Evolutionary conservation across 2,888 invertebrate species (phyloP).

Genomic region (Himalopsyche anomala): DNA sequence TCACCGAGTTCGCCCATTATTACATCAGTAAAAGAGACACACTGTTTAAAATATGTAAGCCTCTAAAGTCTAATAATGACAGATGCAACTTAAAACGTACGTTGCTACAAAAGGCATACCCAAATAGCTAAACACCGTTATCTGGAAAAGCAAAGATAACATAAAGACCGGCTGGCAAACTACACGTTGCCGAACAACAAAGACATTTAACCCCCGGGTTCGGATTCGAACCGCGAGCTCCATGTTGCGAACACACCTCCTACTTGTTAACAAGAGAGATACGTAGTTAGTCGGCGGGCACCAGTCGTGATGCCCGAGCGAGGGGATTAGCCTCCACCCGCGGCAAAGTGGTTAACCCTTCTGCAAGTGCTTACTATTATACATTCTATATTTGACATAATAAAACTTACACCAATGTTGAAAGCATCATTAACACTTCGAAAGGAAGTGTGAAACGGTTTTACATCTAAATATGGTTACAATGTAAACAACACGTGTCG

Average conservation of each 20-base stretch:
- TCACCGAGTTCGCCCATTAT: too few species aligned
- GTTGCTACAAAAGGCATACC: too few species aligned
- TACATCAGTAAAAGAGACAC: too few species aligned
- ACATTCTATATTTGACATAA: neutral
- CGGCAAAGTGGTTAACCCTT: slow-evolving; percentile 23
- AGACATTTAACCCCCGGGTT: slow-evolving; percentile 24
- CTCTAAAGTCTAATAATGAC: too few species aligned
- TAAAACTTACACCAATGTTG: too few species aligned
- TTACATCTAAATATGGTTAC: too few species aligned
- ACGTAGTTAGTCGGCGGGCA: neutral
- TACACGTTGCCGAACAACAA: neutral
- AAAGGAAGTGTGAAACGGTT: too few species aligned
- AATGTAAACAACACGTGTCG: too few species aligned
- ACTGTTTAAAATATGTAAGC: too few species aligned
- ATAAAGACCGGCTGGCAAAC: neutral
- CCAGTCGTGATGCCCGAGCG: neutral
- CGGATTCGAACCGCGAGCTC: slow-evolving; percentile 27
- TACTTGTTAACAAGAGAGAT: slow-evolving; percentile 30
- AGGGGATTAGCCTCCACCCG: neutral
- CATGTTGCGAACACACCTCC: slow-evolving; percentile 26
- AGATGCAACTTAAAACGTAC: too few species aligned
- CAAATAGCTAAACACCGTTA: neutral
- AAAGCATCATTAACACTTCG: too few species aligned
- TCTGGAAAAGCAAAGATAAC: neutral
- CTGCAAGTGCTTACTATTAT: neutral